Evolutionary conservation across 2,797 vertebrate species (phyloP), one percentile per base, ranked within the genome.

Genomic region (Nothura maculosa): DNA sequence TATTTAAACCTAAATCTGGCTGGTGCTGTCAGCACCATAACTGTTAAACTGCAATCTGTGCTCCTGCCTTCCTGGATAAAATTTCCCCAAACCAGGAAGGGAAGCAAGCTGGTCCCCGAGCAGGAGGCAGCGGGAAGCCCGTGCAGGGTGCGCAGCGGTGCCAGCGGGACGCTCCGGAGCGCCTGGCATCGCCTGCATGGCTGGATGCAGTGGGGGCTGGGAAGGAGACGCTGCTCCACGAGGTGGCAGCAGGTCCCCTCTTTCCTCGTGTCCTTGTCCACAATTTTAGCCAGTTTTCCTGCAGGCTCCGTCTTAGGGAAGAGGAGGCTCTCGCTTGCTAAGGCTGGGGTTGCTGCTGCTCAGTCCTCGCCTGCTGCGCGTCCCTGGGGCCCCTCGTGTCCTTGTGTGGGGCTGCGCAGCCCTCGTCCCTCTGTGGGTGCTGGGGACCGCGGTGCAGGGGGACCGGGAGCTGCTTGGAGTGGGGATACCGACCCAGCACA

Each of bases 201-300:
- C 17, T 10, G 52, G 28, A 12, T 6, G 12, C 52, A 9, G 30
- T 16, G 13, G 55, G 32, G 55, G n/a, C 55, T 1, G 24, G 87
- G 81, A 21, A 15, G 22, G 48, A 85, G 11, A 67, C 3, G 60
- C 9, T 3, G 1, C 15, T 88, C 95, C 95, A 92, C 85, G 93
- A 92, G 94, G 61, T 94, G 95, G 94, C 95, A 95, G 94, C 92
- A 95, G 81, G 72, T 3, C 30, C 86, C 52, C 67, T 91, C 75
- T 40, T 72, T 80, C 64, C 82, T 12, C 18, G 20, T 11, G 20
- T 16, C 40, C n/a, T 21, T 10, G 8, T 34, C 18, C 12, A 34
- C 3, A 72, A 60, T 20, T 8, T 3, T 36, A 50, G 34, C 24
- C n/a, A 18, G 27, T 68, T 50, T 48, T 36, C 48, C 45, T 36